phyloP scores from a whole-genome alignment of 1,140 invertebrate species.

The Maconellicoccus hirsutus region DNA sequence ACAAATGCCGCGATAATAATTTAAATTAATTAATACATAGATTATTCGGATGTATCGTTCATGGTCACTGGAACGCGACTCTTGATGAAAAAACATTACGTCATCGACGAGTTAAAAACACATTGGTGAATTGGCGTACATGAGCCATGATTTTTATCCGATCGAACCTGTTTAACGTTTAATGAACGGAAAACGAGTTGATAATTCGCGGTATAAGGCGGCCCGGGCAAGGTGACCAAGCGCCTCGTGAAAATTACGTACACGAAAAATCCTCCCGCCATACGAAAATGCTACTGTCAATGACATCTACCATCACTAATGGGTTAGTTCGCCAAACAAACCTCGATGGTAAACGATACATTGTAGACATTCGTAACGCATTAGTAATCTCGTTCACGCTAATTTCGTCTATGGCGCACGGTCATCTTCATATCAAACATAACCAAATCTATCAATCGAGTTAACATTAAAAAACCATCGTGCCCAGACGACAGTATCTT shows the following conservation, averaged over 20 bases:
- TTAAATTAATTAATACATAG: no score
- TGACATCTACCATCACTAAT: conserved; percentile 14
- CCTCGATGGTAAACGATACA: no score
- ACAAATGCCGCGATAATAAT: no score
- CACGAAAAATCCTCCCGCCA: background rate
- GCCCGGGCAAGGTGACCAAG: background rate
- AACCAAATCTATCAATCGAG: no score
- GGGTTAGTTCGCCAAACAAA: no score
- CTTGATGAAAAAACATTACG: no score
- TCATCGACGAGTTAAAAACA: background rate
- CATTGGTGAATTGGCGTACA: background rate
- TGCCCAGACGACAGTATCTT: no score
- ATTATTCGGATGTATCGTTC: no score
- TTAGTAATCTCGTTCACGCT: background rate
- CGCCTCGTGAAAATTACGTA: background rate
- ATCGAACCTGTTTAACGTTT: background rate
- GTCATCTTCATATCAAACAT: no score
- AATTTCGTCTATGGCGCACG: no score
- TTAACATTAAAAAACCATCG: no score
- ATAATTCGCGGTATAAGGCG: background rate
- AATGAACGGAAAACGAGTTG: conserved; percentile 9
- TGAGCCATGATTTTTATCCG: background rate
- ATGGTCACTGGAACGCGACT: no score
- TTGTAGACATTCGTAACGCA: background rate
- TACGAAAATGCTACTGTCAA: background rate